phyloP scores from a whole-genome alignment of 2,888 invertebrate species.

The Aspidiotus rigidus region DNA sequence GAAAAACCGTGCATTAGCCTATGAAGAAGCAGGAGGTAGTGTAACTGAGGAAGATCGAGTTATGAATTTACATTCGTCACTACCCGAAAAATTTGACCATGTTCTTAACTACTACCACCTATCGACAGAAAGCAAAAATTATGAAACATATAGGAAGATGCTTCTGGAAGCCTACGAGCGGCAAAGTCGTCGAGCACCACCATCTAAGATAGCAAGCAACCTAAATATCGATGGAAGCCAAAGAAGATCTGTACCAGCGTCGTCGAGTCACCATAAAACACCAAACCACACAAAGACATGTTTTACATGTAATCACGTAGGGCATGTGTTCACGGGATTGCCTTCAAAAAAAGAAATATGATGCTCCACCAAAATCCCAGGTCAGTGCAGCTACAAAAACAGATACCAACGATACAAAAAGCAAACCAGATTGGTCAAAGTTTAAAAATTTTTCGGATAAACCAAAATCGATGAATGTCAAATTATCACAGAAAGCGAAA shows the following conservation, averaged over 20 bases:
- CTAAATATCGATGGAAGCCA: too few species aligned
- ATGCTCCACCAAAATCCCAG: neutral
- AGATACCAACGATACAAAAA: neutral
- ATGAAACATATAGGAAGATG: neutral
- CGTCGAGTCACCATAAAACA: neutral
- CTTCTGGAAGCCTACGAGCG: neutral
- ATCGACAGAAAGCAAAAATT: neutral
- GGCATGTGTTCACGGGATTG: neutral
- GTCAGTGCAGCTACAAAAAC: neutral
- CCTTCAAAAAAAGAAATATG: neutral
- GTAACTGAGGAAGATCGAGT: neutral
- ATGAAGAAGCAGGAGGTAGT: neutral
- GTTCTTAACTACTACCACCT: neutral
- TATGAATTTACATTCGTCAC: neutral
- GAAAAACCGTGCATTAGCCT: neutral
- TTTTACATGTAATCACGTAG: neutral
- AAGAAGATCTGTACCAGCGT: too few species aligned
- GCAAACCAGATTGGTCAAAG: neutral
- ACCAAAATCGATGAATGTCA: too few species aligned
- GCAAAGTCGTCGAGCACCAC: too few species aligned
- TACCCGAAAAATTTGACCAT: neutral
- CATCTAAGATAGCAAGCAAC: too few species aligned
- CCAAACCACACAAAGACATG: neutral
- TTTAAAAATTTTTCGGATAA: too few species aligned
- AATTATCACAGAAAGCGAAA: too few species aligned